Percentiles rank a stretch among this genome's conserved stretches.
These are phyloP conservation scores for Athalia cordata DNA, from an alignment of 2,888 invertebrate genomes.

Conservation along the genomic window DNA sequence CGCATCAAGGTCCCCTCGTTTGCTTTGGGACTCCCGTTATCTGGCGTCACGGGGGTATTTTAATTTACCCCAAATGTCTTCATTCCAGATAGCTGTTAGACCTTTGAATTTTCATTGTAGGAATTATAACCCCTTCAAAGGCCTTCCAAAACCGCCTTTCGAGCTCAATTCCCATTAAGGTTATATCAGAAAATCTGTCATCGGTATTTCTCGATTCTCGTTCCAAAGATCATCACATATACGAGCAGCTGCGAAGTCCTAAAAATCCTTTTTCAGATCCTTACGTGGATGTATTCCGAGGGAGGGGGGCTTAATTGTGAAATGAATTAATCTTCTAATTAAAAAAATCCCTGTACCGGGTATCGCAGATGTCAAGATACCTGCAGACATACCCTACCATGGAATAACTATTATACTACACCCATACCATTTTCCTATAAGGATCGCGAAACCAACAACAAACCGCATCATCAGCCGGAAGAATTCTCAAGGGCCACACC, in stretches of 20 bases:
- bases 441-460: too few relatives aligned
- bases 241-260: constrained; percentile 47
- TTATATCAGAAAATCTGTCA: constrained; percentile 59
- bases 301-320: constrained; percentile 13
- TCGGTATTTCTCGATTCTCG: constrained; percentile 52
- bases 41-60: constrained; percentile 43
- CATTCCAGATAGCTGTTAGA: constrained; percentile 36
- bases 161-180: constrained; percentile 20
- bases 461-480: neutral
- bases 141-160: constrained; percentile 11
- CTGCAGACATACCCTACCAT: constrained; percentile 45
- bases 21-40: constrained; percentile 9
- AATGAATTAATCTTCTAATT: constrained; percentile 62
- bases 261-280: constrained; percentile 50
- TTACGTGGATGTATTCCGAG: constrained; percentile 37
- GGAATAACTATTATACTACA: neutral
- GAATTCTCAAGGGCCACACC: neutral
- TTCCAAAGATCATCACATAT: constrained; percentile 10
- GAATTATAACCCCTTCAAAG: neutral
- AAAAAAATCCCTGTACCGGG: constrained; percentile 55
- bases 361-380: constrained; percentile 51
- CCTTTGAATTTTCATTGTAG: constrained; percentile 2
- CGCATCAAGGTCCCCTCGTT: constrained; percentile 17
- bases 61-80: constrained; percentile 46
- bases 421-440: too few relatives aligned